Evolutionary conservation across 2,888 invertebrate species (phyloP).

Genomic region (Clivina fossor): DNA sequence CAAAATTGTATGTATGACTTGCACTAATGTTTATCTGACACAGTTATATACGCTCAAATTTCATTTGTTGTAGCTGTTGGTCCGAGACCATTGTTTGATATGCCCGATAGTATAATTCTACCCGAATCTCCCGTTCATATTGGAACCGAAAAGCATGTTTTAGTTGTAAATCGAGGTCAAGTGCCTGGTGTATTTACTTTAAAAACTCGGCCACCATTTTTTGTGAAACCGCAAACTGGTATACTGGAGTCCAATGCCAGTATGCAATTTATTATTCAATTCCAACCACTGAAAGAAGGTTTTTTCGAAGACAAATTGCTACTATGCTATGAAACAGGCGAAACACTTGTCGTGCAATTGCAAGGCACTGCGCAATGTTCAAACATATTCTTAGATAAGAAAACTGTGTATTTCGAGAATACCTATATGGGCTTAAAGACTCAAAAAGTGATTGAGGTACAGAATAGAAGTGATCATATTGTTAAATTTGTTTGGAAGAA

Average conservation of each 20-base stretch:
- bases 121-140: slow-evolving; percentile 59
- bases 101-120: slow-evolving; percentile 60
- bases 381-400: slow-evolving; percentile 56
- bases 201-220: slow-evolving; percentile 54
- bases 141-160: slow-evolving; percentile 53
- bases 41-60: neutral
- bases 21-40: slow-evolving; percentile 1
- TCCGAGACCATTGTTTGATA: slow-evolving; percentile 59
- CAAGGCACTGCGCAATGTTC: slow-evolving; percentile 55
- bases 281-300: slow-evolving; percentile 56
- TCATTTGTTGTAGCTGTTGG: slow-evolving; percentile 54
- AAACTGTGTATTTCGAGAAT: slow-evolving; percentile 57
- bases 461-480: slow-evolving; percentile 59
- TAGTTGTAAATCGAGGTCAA: slow-evolving; percentile 60
- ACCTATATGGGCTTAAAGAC: slow-evolving; percentile 62
- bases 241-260: slow-evolving; percentile 56
- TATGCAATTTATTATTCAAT: slow-evolving; percentile 56
- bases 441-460: slow-evolving; percentile 56
- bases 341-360: slow-evolving; percentile 55
- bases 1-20: no score
- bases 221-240: slow-evolving; percentile 57
- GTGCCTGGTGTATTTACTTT: slow-evolving; percentile 56
- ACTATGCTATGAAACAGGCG: slow-evolving; percentile 55
- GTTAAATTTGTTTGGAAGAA: slow-evolving; percentile 63
- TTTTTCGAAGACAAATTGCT: slow-evolving; percentile 50